phyloP scores from a whole-genome alignment of 2,113 vertebrate species.

The Gorsachius goisagi region DNA sequence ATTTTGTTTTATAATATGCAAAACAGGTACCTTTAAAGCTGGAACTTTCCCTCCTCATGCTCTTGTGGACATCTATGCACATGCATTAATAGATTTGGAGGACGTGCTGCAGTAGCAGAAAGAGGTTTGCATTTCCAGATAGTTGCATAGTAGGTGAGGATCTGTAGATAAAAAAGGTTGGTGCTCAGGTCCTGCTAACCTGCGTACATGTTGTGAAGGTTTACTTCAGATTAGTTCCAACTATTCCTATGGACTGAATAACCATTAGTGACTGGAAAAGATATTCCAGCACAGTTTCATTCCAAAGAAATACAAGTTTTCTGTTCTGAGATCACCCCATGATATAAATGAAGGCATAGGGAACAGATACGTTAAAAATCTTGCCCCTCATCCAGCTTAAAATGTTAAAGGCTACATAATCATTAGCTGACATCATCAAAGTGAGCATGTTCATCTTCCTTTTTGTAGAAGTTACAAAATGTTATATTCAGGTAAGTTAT shows the following conservation, averaged over 20 bases:
- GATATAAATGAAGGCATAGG: not conserved
- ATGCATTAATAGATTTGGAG: not conserved
- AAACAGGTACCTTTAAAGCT: not conserved
- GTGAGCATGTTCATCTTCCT: not conserved
- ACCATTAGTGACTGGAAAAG: not conserved
- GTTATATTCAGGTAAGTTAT: not conserved
- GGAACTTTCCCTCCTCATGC: not conserved
- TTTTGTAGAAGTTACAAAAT: not conserved
- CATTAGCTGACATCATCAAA: not conserved
- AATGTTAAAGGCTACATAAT: not conserved
- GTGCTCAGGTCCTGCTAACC: not conserved
- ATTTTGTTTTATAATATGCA: not conserved
- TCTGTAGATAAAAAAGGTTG: not conserved
- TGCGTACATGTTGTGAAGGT: fast-evolving
- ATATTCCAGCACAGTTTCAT: not conserved
- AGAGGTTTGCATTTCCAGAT: not conserved
- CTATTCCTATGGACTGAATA: not conserved
- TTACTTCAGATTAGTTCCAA: not conserved
- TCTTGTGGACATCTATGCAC: not conserved
- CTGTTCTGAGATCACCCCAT: not conserved
- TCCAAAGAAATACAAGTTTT: not conserved
- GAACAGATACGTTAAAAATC: not conserved
- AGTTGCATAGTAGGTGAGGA: not conserved
- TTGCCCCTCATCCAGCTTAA: not conserved
- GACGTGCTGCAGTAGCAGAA: not conserved